Conservation (phyloP, 2,113 vertebrate genomes). For the Rhizomys pruinosus region DNA sequence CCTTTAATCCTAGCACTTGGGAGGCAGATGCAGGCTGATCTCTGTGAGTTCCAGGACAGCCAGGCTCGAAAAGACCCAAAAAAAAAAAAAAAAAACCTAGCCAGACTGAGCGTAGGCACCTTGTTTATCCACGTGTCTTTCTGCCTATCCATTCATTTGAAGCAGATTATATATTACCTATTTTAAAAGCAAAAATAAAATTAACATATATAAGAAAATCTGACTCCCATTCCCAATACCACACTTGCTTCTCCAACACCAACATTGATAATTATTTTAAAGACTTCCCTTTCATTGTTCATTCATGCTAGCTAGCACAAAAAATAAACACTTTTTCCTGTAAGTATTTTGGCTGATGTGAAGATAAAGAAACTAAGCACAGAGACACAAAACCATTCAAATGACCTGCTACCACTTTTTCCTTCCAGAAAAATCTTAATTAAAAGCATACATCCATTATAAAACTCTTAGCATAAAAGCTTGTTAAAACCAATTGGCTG, state of each 20-base stretch:
- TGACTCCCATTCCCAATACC: background rate
- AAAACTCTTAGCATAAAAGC: background rate
- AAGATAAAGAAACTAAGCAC: background rate
- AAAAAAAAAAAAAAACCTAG: background rate
- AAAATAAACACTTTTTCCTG: background rate
- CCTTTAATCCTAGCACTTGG: no score
- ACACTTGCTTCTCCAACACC: background rate
- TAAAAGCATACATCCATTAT: slow-evolving; percentile 1
- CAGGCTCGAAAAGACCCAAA: no score
- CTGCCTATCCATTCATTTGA: background rate
- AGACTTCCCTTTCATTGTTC: background rate
- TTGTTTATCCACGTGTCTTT: background rate
- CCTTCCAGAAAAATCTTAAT: slow-evolving; percentile 20
- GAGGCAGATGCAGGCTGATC: no score
- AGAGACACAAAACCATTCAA: background rate
- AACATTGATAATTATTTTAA: background rate
- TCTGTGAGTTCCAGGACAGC: no score
- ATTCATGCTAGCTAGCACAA: background rate
- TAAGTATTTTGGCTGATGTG: background rate
- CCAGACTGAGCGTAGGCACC: background rate
- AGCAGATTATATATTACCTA: background rate
- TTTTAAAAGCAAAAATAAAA: slow-evolving; percentile 24
- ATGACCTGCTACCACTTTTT: background rate
- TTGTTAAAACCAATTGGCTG: background rate
- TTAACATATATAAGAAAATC: background rate